Evolutionary conservation across 2,888 invertebrate genomes (phyloP), one percentile per base, ranked within the genome.

Genomic region (Neoitamus cyanurus): DNA sequence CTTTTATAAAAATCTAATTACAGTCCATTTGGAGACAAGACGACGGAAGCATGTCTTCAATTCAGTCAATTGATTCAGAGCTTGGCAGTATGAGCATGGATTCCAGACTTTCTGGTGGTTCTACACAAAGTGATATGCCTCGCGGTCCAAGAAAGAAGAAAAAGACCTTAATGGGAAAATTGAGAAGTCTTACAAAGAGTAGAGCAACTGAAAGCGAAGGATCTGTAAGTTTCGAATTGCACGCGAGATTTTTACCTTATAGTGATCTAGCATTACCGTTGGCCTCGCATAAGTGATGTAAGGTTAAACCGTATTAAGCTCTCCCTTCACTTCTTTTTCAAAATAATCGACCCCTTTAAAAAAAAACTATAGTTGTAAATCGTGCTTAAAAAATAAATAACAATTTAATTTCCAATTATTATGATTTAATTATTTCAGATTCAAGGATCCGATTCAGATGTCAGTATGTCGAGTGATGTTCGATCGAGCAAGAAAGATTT

Each of bases 171-270:
- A 96, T 97, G 89, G 96, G 96, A 20, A 97, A 97, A 92, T 91
- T 97, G 87, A 95, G 96, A 88, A 95, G 96, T 89, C 91, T 97
- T 82, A 97, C 97, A 1, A 97, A 97, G 91, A 96, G 97, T 36
- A 94, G 95, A 85, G 89, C 90, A 80, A 90, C 91, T 87, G 91
- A 91, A 88, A 91, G 91, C 88, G 91, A 91, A 89, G 88, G 90
- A 87, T 92, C 92, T 87, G 92, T 91, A 85, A 87, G 88, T 80
- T 25, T 77, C 9, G 28, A 36, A 20, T n/a, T n/a, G n/a, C n/a
- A n/a, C n/a, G n/a, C n/a, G n/a, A n/a, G n/a, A n/a, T n/a, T n/a
- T n/a, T n/a, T n/a, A n/a, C n/a, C n/a, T n/a, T n/a, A n/a, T n/a
- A n/a, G n/a, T n/a, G n/a, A n/a, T n/a, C n/a, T n/a, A n/a, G n/a